These are phyloP conservation scores for Apomyelois bistriatella DNA, from an alignment of 2,888 invertebrate species.

Conservation along the genomic window DNA sequence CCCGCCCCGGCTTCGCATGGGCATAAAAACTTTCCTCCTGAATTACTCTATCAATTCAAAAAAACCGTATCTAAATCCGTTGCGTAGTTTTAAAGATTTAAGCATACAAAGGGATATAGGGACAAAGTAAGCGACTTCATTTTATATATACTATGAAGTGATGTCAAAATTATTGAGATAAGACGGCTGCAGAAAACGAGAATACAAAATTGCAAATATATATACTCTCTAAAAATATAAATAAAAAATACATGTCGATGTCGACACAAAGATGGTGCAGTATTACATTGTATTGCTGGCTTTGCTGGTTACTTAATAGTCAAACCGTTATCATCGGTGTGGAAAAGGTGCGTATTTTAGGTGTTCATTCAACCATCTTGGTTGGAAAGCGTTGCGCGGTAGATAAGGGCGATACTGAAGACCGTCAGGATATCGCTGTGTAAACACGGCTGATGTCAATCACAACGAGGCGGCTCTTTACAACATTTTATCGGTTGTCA, in stretches of 20 bases:
- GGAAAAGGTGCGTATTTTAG: conserved; percentile 24
- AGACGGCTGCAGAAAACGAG: neutral
- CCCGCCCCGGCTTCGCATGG: too few relatives aligned
- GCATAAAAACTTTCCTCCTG: too few relatives aligned
- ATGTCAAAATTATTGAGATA: neutral
- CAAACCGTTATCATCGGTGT: neutral
- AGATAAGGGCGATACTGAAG: conserved; percentile 67
- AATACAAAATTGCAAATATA: neutral
- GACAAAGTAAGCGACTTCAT: too few relatives aligned
- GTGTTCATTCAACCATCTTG: conserved; percentile 37
- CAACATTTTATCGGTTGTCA: conserved; percentile 75
- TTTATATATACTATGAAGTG: neutral
- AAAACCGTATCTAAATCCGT: too few relatives aligned
- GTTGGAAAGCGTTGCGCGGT: conserved; percentile 48
- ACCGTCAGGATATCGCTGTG: conserved; percentile 62
- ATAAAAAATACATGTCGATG: neutral
- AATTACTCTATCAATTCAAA: too few relatives aligned
- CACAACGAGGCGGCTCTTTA: conserved; percentile 73
- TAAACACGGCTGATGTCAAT: conserved; percentile 73
- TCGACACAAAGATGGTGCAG: neutral
- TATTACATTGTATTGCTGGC: neutral
- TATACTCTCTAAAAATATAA: neutral
- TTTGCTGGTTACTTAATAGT: neutral
- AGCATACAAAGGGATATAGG: too few relatives aligned
- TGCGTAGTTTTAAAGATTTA: too few relatives aligned